Evolutionary conservation across 2,113 vertebrate genomes (phyloP).

Genomic region (Mixornis gularis): DNA sequence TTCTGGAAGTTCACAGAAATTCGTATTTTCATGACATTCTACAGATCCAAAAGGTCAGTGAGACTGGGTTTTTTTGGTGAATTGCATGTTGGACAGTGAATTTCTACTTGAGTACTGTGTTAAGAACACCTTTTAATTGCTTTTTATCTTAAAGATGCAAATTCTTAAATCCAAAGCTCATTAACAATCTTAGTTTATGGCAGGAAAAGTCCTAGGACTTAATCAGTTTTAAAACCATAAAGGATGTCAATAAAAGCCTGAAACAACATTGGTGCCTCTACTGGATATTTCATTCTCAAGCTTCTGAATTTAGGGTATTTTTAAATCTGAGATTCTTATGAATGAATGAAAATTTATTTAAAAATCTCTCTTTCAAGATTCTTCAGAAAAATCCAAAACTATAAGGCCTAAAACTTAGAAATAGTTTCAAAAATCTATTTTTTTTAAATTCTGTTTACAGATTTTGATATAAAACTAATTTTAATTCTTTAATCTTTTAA

Average conservation of each 20-base stretch:
- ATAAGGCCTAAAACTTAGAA: background rate
- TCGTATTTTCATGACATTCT: background rate
- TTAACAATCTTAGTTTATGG: background rate
- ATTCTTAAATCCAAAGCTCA: background rate
- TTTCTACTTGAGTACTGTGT: background rate
- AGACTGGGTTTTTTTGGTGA: background rate
- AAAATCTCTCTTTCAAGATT: background rate
- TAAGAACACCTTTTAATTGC: background rate
- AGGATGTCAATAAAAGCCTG: background rate
- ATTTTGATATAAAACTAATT: background rate
- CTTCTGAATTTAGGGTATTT: background rate
- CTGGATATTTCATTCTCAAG: background rate
- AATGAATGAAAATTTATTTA: background rate
- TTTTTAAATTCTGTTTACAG: accelerated
- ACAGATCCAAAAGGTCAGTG: background rate
- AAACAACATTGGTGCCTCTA: background rate
- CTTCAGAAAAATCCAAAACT: background rate
- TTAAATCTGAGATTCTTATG: background rate
- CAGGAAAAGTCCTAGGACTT: background rate
- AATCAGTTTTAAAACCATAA: background rate
- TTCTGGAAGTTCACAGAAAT: background rate
- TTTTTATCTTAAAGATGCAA: background rate
- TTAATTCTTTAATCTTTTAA: background rate
- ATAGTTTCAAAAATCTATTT: background rate
- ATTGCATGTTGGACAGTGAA: background rate